These are phyloP conservation scores for Girardinus metallicus DNA, from an alignment of 2,797 vertebrate genomes.

Conservation along the genomic window DNA sequence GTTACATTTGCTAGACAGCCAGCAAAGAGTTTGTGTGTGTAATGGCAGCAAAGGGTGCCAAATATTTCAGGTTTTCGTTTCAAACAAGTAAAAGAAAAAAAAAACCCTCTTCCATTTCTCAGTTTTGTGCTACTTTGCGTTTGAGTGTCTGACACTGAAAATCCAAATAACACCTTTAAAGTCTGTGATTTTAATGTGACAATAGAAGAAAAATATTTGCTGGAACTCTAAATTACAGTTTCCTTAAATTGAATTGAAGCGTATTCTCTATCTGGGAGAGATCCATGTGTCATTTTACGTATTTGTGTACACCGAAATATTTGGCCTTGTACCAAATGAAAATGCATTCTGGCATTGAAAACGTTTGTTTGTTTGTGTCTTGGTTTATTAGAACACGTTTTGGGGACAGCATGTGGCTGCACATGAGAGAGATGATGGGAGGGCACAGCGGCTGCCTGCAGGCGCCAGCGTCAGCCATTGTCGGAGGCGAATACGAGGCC, in stretches of 20 bases:
- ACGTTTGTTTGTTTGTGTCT: background rate
- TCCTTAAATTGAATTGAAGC: background rate
- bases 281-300: conserved; percentile 62
- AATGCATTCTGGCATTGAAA: conserved; percentile 25
- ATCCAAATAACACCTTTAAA: background rate
- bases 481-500: conserved; percentile 55
- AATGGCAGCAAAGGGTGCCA: background rate
- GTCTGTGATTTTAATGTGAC: background rate
- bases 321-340: conserved; percentile 22
- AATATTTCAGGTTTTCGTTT: background rate
- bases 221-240: background rate
- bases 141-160: background rate
- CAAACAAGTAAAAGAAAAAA: background rate
- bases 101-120: background rate
- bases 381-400: background rate
- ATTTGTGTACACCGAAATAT: conserved; percentile 57
- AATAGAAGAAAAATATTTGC: background rate
- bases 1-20: background rate
- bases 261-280: background rate
- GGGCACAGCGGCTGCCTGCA: conserved; percentile 47
- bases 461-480: conserved; percentile 52
- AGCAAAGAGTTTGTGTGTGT: background rate
- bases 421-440: conserved; percentile 33
- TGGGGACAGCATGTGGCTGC: background rate
- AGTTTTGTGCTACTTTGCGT: background rate